A percentile compares a stretch with the other conserved stretches of the same genome.
These are phyloP conservation scores for Variabilichromis moorii DNA, from an alignment of 2,113 vertebrate genomes.

Conservation along the genomic window DNA sequence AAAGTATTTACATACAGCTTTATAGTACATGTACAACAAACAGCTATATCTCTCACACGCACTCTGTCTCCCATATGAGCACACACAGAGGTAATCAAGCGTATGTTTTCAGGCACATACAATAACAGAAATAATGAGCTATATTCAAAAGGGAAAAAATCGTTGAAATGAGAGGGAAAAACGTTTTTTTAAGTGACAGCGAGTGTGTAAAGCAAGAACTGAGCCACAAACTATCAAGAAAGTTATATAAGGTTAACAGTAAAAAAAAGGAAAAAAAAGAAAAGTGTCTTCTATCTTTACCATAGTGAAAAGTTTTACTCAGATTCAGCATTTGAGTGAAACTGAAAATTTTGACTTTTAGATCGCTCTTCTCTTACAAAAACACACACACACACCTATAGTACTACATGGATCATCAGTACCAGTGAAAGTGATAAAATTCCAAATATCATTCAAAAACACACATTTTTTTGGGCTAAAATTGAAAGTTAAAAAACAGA, in stretches of 20 bases:
- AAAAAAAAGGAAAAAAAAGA: background rate
- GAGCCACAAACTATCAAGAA: conserved; percentile 42
- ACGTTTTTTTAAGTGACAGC: conserved; percentile 16
- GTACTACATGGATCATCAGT: conserved; percentile 50
- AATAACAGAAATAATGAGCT: conserved; percentile 37
- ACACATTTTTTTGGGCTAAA: conserved; percentile 28
- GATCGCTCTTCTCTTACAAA: conserved; percentile 35
- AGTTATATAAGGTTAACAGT: background rate
- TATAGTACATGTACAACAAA: conserved; percentile 62
- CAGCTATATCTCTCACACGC: conserved; percentile 37
- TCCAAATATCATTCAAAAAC: conserved; percentile 47
- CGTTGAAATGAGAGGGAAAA: conserved; percentile 2
- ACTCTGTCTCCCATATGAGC: conserved; percentile 39
- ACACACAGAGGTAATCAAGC: conserved; percentile 74
- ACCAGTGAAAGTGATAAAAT: conserved; percentile 48
- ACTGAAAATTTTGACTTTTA: background rate
- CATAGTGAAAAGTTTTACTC: background rate
- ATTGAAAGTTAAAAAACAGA: conserved; percentile 43
- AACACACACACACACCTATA: conserved; percentile 24
- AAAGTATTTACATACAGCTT: conserved; percentile 65
- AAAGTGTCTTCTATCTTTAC: background rate
- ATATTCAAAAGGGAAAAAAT: conserved; percentile 22
- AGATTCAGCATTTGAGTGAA: conserved; percentile 1
- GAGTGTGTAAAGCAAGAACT: conserved; percentile 18
- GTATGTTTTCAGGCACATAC: conserved; percentile 72